Conservation (phyloP, 2,113 vertebrate genomes). For the Bos indicus region DNA sequence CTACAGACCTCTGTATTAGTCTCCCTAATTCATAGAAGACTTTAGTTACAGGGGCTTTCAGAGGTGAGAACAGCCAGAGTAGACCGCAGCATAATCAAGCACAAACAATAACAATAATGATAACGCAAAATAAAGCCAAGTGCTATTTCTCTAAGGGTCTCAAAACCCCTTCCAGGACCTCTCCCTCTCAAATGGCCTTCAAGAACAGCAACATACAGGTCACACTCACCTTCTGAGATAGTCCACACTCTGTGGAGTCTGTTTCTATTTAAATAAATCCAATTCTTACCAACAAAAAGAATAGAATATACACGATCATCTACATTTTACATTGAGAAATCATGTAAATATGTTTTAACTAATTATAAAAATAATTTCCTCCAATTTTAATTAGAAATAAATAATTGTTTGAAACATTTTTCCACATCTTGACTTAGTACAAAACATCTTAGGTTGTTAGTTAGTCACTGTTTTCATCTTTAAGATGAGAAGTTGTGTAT, state of each 20-base stretch:
- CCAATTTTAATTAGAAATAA: not conserved
- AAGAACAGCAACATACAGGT: not conserved
- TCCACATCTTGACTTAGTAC: not conserved
- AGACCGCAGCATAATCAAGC: not conserved
- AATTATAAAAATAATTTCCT: not conserved
- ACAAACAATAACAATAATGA: not conserved
- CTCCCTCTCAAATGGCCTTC: not conserved
- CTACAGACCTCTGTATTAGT: not conserved
- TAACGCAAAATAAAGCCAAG: not conserved
- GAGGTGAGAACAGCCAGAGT: not conserved
- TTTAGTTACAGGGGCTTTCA: not conserved
- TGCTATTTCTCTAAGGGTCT: not conserved
- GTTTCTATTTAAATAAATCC: not conserved
- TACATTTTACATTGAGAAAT: slow-evolving; percentile 59
- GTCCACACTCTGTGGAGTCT: not conserved
- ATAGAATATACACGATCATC: not conserved
- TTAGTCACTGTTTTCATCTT: not conserved
- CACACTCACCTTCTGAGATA: not conserved
- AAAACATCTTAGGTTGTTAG: not conserved
- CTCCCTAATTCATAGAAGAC: not conserved
- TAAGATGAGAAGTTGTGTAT: not conserved
- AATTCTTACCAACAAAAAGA: not conserved
- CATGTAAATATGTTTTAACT: not conserved
- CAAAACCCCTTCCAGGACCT: not conserved
- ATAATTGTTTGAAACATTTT: not conserved